Evolutionary conservation across 2,888 invertebrate genomes (phyloP).

Genomic region (Empis stercorea): DNA sequence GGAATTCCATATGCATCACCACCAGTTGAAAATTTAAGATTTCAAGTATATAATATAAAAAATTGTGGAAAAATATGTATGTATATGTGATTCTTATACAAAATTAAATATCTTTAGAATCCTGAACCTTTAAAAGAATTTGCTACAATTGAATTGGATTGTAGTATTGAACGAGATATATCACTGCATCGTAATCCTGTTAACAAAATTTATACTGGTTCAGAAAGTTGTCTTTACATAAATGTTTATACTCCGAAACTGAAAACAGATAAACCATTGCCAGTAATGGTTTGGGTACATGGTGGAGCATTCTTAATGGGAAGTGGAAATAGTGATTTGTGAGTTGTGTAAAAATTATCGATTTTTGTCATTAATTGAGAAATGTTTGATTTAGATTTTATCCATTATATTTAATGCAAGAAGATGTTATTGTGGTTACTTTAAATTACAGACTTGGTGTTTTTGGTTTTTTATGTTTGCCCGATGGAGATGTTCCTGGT

Average conservation of each 20-base stretch:
- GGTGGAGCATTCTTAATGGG: conserved; percentile 31
- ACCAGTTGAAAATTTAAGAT: conserved; percentile 37
- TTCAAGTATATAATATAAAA: conserved; percentile 21
- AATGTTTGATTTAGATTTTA: conserved; percentile 12
- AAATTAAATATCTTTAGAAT: conserved; percentile 18
- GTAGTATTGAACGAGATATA: conserved; percentile 24
- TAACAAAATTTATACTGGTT: conserved; percentile 19
- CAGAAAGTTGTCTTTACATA: conserved; percentile 30
- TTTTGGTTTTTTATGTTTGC: conserved; percentile 17
- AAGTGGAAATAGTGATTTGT: conserved; percentile 23
- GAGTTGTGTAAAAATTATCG: neutral
- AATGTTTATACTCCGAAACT: conserved; percentile 29
- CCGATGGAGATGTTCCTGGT: conserved; percentile 16
- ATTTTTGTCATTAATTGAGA: no score
- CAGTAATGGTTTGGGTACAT: conserved; percentile 35
- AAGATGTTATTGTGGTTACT: conserved; percentile 18
- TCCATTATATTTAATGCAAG: conserved; percentile 18
- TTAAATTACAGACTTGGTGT: conserved; percentile 18
- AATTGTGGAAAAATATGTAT: no score
- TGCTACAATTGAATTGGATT: conserved; percentile 23
- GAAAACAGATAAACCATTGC: conserved; percentile 15
- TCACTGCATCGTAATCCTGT: conserved; percentile 26
- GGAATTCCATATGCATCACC: conserved; percentile 45
- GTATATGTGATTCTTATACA: neutral
- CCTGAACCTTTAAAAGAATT: conserved; percentile 27